These are phyloP conservation scores for Laticauda laticaudata DNA, from an alignment of 2,113 vertebrate species.

Conservation along the genomic window DNA sequence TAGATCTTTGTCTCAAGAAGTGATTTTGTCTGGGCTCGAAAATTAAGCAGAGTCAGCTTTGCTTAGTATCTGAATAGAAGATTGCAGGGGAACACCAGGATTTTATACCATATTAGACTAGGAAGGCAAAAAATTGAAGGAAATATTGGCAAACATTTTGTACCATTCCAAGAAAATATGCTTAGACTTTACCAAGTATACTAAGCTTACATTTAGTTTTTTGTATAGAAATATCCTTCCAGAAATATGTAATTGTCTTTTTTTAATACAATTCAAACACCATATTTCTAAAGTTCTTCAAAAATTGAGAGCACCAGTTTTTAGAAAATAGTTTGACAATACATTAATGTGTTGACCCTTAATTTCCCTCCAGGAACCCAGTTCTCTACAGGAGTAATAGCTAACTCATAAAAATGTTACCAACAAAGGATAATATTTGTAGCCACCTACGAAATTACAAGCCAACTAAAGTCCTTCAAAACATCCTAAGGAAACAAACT, in stretches of 20 bases:
- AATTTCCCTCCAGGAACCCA: background rate
- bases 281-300: background rate
- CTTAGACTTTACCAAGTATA: background rate
- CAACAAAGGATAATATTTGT: background rate
- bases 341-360: background rate
- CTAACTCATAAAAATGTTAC: background rate
- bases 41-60: background rate
- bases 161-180: background rate
- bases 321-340: background rate
- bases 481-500: background rate
- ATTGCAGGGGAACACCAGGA: background rate
- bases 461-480: background rate
- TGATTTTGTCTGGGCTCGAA: background rate
- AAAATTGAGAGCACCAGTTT: background rate
- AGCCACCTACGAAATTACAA: background rate
- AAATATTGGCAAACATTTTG: background rate
- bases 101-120: background rate
- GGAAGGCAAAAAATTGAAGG: background rate
- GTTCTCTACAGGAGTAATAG: background rate
- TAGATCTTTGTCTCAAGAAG: background rate
- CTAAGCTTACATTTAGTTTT: background rate
- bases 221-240: background rate
- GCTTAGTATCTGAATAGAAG: background rate
- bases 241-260: background rate
- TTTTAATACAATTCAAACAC: background rate